Evolutionary conservation across 2,113 vertebrate genomes (phyloP).

Genomic region (Corythaixoides concolor): DNA sequence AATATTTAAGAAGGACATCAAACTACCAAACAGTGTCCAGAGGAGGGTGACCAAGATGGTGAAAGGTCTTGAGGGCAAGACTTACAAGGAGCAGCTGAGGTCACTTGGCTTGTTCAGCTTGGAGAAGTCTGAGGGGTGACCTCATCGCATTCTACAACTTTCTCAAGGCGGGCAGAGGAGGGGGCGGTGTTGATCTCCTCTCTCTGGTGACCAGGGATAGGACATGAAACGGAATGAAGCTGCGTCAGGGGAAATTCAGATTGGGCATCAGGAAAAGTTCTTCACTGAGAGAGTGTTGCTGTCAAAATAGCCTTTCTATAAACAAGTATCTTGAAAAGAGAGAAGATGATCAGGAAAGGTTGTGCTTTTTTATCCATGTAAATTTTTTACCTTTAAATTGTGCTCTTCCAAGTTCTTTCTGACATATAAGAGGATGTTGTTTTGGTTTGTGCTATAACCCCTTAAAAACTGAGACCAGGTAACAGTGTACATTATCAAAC

Average conservation of each 20-base stretch:
- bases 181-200: too few relatives aligned
- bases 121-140: not conserved
- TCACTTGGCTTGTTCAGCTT: not conserved
- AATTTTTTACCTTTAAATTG: not conserved
- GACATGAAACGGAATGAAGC: not conserved
- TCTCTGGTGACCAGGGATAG: too few relatives aligned
- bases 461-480: not conserved
- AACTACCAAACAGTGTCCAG: not conserved
- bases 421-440: not conserved
- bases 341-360: not conserved
- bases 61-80: not conserved
- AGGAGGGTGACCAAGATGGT: not conserved
- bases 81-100: not conserved
- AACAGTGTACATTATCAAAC: not conserved
- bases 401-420: not conserved
- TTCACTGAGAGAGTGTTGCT: not conserved
- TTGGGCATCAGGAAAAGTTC: not conserved
- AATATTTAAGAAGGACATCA: not conserved
- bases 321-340: not conserved
- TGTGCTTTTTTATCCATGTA: not conserved
- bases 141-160: not conserved
- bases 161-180: not conserved
- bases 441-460: not conserved
- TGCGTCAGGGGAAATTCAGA: not conserved
- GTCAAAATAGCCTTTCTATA: not conserved